phyloP scores from a whole-genome alignment of 2,113 vertebrate species.

The Ptilorrhoa leucosticta region DNA sequence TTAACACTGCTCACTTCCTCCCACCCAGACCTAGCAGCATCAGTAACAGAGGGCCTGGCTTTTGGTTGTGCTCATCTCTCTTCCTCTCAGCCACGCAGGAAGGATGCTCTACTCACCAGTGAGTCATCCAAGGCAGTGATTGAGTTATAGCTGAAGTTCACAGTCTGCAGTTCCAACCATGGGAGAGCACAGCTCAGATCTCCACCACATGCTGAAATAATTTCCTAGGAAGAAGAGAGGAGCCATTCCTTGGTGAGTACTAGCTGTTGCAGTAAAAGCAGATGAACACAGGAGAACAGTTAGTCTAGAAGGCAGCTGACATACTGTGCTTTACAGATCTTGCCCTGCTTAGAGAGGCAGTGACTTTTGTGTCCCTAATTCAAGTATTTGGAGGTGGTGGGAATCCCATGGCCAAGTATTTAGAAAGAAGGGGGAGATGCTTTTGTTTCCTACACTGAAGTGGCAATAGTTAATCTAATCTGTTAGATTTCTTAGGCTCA shows the following conservation, averaged over 20 bases:
- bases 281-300: neutral
- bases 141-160: slow-evolving; percentile 92
- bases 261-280: neutral
- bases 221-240: slow-evolving; percentile 75
- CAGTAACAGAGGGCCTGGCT: neutral
- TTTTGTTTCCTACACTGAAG: neutral
- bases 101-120: slow-evolving; percentile 78
- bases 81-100: neutral
- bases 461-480: neutral
- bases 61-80: neutral
- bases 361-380: neutral
- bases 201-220: slow-evolving; percentile 91
- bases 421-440: neutral
- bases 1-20: neutral
- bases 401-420: neutral
- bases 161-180: slow-evolving; percentile 90
- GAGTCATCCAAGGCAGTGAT: slow-evolving; percentile 87
- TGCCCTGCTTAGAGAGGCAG: neutral
- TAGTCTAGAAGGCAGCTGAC: neutral
- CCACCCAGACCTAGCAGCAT: neutral
- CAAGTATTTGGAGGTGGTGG: neutral
- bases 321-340: neutral
- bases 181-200: slow-evolving; percentile 93
- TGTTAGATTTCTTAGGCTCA: neutral
- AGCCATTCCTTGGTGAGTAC: neutral